These are phyloP conservation scores for Leuciscus waleckii DNA, from an alignment of 2,797 vertebrate genomes.

Conservation along the genomic window DNA sequence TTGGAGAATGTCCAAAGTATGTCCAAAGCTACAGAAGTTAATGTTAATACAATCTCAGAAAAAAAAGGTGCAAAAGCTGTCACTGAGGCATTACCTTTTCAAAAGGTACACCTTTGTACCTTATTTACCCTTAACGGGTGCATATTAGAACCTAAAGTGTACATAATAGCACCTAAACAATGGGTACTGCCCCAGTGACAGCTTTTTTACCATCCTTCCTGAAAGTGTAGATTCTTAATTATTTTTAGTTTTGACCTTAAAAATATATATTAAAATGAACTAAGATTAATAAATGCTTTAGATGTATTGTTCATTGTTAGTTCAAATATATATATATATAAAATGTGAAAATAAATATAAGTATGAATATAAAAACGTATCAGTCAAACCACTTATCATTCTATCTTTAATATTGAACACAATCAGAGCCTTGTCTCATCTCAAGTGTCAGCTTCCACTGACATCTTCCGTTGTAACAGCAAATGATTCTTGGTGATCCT, in stretches of 20 bases:
- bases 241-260: too few species aligned
- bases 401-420: not conserved
- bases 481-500: constrained; percentile 25
- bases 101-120: not conserved
- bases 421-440: not conserved
- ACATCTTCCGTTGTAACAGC: constrained; percentile 18
- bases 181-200: not conserved
- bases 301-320: too few species aligned
- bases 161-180: not conserved
- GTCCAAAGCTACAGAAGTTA: not conserved
- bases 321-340: too few species aligned
- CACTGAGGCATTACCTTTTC: not conserved
- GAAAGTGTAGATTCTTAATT: not conserved
- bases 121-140: not conserved
- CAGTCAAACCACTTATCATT: constrained; percentile 1
- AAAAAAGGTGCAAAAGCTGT: not conserved
- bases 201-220: not conserved
- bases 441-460: constrained; percentile 16
- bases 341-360: too few species aligned
- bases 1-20: not conserved
- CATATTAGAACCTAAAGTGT: not conserved
- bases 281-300: too few species aligned
- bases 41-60: not conserved
- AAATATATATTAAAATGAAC: too few species aligned
- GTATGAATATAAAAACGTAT: too few species aligned